phyloP scores from a whole-genome alignment of 1,140 invertebrate species.

The Coptotermes formosanus region DNA sequence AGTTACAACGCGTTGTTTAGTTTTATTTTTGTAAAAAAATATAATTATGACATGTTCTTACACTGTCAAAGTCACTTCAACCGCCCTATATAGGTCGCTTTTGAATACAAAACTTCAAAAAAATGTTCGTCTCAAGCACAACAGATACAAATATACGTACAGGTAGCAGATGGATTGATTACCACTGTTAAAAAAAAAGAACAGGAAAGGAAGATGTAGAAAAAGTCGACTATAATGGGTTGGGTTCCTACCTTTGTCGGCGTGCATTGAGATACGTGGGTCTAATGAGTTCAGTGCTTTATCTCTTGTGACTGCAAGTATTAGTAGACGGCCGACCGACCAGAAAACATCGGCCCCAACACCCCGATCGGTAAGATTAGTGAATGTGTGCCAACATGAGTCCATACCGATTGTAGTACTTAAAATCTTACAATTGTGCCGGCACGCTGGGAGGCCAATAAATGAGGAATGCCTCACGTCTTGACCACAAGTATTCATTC shows the following conservation, averaged over 20 bases:
- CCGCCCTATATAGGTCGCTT: neutral
- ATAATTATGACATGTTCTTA: no score
- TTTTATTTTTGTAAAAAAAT: no score
- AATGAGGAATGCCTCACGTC: no score
- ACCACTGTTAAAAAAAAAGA: slow-evolving; percentile 17
- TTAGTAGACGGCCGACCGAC: slow-evolving; percentile 1
- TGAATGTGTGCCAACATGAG: neutral
- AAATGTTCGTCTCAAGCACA: neutral
- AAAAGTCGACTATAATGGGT: slow-evolving; percentile 25
- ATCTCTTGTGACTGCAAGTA: slow-evolving; percentile 23
- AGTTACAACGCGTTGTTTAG: no score
- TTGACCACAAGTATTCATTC: no score
- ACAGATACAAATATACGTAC: slow-evolving; percentile 17
- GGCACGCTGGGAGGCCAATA: neutral
- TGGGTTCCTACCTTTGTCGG: slow-evolving; percentile 27
- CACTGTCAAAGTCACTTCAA: no score
- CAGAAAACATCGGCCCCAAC: slow-evolving; percentile 21
- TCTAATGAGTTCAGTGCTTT: slow-evolving; percentile 28
- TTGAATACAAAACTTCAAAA: neutral
- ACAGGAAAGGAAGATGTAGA: slow-evolving; percentile 21
- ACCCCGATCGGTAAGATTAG: neutral
- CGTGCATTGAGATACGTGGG: slow-evolving; percentile 26
- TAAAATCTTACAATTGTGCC: neutral
- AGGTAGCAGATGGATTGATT: slow-evolving; percentile 31
- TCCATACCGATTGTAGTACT: neutral